Percentiles rank a stretch among this genome's conserved stretches.
Conservation (phyloP, 1,140 invertebrate genomes). For the Ceratosolen solmsi region DNA sequence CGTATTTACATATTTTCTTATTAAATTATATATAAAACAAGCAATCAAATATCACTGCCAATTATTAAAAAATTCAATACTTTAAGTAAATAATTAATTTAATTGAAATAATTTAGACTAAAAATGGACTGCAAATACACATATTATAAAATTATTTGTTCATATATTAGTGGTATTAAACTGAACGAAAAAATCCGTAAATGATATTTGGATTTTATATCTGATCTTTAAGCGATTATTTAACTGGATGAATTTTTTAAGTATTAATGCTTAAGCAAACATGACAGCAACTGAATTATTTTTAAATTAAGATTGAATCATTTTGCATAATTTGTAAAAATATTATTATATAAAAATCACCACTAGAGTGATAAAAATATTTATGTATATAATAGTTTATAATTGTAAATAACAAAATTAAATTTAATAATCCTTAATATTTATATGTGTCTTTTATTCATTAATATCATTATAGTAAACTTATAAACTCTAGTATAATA, state of each 20-base stretch:
- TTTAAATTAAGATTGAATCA: not conserved
- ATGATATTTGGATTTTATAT: not conserved
- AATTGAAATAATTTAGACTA: not conserved
- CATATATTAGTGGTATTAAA: not conserved
- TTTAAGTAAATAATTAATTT: not conserved
- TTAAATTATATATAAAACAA: not conserved
- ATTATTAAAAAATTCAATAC: not conserved
- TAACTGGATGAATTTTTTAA: not conserved
- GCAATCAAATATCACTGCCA: constrained; percentile 13
- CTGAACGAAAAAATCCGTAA: not conserved
- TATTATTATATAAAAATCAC: constrained; percentile 3
- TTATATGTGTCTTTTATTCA: too few relatives aligned
- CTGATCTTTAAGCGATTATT: constrained; percentile 1
- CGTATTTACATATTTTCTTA: not conserved
- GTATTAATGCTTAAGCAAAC: constrained; percentile 10
- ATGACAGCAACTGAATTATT: too few relatives aligned
- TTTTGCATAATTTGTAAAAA: constrained; percentile 14
- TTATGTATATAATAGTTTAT: constrained; percentile 29
- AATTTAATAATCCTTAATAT: constrained; percentile 23
- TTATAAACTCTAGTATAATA: too few relatives aligned
- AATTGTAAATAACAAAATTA: constrained; percentile 37
- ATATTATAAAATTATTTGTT: not conserved
- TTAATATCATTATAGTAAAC: too few relatives aligned
- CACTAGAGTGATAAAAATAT: constrained; percentile 4
- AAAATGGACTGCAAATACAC: not conserved